Percentiles rank a stretch among this genome's conserved stretches.
These are phyloP conservation scores for Glyphotaelius pellucidus DNA, from an alignment of 2,888 invertebrate genomes.

Conservation along the genomic window DNA sequence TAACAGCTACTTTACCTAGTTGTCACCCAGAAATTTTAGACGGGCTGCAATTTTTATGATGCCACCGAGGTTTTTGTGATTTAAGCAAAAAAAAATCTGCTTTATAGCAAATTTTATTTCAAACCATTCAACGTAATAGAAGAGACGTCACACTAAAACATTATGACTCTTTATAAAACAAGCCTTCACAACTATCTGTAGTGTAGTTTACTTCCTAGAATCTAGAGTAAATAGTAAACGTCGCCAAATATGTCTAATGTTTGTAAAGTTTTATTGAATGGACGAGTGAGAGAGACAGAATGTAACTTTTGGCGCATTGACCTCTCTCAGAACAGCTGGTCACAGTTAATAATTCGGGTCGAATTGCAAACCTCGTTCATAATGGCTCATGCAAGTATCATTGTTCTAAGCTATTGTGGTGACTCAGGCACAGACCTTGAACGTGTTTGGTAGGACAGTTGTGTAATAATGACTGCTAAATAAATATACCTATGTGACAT, in stretches of 20 bases:
- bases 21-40: too few species aligned
- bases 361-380: neutral
- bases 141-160: neutral
- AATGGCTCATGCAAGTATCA: neutral
- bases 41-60: too few species aligned
- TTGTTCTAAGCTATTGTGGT: neutral
- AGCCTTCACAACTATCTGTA: neutral
- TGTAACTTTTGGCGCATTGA: neutral
- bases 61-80: neutral
- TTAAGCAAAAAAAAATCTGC: neutral
- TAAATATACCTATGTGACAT: too few species aligned
- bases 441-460: neutral
- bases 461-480: neutral
- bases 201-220: slow-evolving; percentile 20
- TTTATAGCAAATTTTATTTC: neutral
- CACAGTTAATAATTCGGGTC: neutral
- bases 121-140: neutral
- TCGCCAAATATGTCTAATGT: neutral
- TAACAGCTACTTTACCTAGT: too few species aligned
- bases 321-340: neutral
- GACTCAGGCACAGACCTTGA: neutral
- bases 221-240: neutral
- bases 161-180: neutral
- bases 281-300: neutral
- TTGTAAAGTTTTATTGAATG: slow-evolving; percentile 2